A percentile compares a stretch with the other conserved stretches of the same genome.
phyloP scores from a whole-genome alignment of 2,888 invertebrate genomes.

The Minunthozetes semirufus region DNA sequence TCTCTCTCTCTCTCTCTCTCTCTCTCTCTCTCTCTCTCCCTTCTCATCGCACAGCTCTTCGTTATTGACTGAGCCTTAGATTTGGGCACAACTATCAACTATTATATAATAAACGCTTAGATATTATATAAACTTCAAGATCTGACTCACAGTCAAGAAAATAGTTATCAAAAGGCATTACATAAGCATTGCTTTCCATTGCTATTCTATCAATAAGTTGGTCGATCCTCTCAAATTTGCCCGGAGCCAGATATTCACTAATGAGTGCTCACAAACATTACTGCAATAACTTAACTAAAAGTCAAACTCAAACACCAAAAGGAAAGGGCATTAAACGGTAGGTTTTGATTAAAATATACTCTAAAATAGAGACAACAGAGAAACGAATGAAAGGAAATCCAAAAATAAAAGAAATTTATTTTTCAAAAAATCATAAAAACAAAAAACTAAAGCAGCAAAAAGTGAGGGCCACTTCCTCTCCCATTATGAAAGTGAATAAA shows the following conservation, averaged over 20 bases:
- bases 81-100: not conserved
- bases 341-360: not conserved
- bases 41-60: not conserved
- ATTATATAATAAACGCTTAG: not conserved
- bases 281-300: slow-evolving; percentile 28
- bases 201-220: slow-evolving; percentile 18
- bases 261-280: slow-evolving; percentile 22
- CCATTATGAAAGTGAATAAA: slow-evolving; percentile 4
- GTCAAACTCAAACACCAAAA: not conserved
- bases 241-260: slow-evolving; percentile 15
- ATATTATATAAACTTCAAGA: not conserved
- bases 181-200: not conserved
- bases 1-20: not conserved
- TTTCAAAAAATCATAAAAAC: not conserved
- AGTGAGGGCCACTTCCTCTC: not conserved
- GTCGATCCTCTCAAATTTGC: not conserved
- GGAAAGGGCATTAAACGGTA: slow-evolving; percentile 21
- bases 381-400: not conserved
- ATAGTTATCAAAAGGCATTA: not conserved
- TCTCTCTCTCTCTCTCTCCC: not conserved
- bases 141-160: not conserved
- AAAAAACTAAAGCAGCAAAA: not conserved
- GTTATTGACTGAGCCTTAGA: not conserved
- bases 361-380: not conserved
- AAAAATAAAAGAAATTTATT: not conserved